phyloP scores from a whole-genome alignment of 37 sponge, comb jelly and placozoan species.

The Cliona cf. orientalis region DNA sequence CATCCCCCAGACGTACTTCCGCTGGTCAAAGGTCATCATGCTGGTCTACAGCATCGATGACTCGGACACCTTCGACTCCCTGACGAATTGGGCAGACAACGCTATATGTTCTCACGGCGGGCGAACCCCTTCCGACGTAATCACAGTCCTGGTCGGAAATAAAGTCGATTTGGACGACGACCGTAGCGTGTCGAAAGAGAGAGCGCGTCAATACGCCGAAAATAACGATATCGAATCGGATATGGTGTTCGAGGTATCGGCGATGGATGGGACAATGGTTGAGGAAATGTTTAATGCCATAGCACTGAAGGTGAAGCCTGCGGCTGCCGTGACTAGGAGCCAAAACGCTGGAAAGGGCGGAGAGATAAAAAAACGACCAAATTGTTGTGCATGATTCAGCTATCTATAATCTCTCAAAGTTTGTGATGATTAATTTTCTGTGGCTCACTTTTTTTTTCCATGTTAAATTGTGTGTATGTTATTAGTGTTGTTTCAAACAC shows the following conservation, averaged over 20 bases:
- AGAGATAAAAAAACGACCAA: too few relatives aligned
- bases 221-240: constrained; percentile 62
- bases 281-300: constrained; percentile 67
- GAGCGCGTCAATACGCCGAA: constrained; percentile 48
- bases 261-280: constrained; percentile 42
- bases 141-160: constrained; percentile 72
- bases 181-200: constrained; percentile 10
- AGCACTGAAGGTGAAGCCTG: constrained; percentile 58
- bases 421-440: too few relatives aligned
- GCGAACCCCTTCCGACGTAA: constrained; percentile 14
- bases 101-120: constrained; percentile 40
- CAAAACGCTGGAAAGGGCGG: too few relatives aligned
- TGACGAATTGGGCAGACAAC: constrained; percentile 71
- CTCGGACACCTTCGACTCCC: constrained; percentile 67
- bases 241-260: constrained; percentile 75
- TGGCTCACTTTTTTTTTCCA: too few relatives aligned
- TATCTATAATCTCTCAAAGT: too few relatives aligned
- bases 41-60: constrained; percentile 74
- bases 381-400: too few relatives aligned
- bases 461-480: too few relatives aligned
- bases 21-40: constrained; percentile 68
- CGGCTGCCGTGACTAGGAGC: too few relatives aligned
- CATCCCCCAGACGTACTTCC: constrained; percentile 83
- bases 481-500: too few relatives aligned
- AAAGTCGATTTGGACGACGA: constrained; percentile 55